Evolutionary conservation across 2,113 vertebrate genomes (phyloP), one percentile per base, ranked within the genome.

Genomic region (Aythya baeri): DNA sequence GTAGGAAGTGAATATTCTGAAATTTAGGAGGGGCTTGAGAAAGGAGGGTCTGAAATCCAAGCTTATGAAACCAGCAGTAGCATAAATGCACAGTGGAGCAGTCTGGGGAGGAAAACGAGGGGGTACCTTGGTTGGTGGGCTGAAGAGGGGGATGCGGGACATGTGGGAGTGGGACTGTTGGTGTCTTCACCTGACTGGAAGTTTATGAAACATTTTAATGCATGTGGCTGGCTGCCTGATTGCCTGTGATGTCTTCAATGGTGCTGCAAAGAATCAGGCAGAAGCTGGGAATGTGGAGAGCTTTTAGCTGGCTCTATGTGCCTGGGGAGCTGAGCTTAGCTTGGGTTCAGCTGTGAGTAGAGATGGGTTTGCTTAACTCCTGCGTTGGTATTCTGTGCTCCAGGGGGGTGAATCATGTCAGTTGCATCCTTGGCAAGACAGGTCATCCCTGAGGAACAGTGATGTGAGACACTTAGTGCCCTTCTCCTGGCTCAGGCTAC

Each of bases 181-280:
- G 2, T 75, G 11, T 79, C 90, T 49, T 17, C 5, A 14, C 32
- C 13, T n/a, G 31, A 7, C 7, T 17, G 57, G 36, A 32, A 38
- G 36, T 17, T 57, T 1, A 17, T 14, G 27, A 44, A 32, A 5
- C 20, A 4, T 12, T 6, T 75, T 32, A 2, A 5, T 36, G n/a
- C 4, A 3, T 0, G 2, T 79, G 57, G 36, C 23, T 74, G 66
- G 43, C 23, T 86, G 66, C 86, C 22, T 57, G 22, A 58, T 13
- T 0, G 6, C 41, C 18, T 38, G 16, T 13, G 17, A 22, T 41
- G 7, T 27, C 21, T 27, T 43, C 22, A 49, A 54, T 8, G 3
- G 13, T 26, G 25, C 63, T 1, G 11, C 0, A 0, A 46, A n/a
- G 18, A 34, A 7, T 4, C 0, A 0, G 38, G 80, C 20, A 34